Evolutionary conservation across 2,113 vertebrate genomes (phyloP), one percentile per base, ranked within the genome.

Genomic region (Furnarius figulus): DNA sequence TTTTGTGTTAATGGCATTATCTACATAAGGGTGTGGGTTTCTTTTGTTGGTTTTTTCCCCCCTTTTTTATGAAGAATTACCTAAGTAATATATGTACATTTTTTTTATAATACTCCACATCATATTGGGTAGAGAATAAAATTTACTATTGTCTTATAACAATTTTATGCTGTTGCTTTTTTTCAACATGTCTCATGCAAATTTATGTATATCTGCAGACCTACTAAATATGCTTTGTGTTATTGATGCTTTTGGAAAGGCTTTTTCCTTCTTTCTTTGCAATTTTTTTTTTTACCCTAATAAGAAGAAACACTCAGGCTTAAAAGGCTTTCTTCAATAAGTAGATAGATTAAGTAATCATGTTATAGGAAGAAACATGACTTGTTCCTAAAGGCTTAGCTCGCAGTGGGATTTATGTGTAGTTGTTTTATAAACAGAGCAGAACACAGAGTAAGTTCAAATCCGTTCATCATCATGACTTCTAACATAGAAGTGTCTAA

Each of bases 1-100:
- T 46, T 22, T 24, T 52, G 6, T 15, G 10, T 52, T 81, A 56
- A 61, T 73, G 7, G 10, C 5, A 24, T 47, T 71, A 40, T 28
- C 23, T 81, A 23, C 8, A 24, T 19, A 66, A 47, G 8, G 1
- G 28, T 80, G 47, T 47, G 42, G 40, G 40, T 40, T 40, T 40
- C 14, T 40, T 10, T 40, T 40, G 40, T 40, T 40, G 11, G 9
- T 40, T 40, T 40, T 4, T 1, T 4, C 1, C 2, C n/a, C n/a
- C n/a, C n/a, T n/a, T 71, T 65, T 93, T 65, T 10, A 89, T 78
- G n/a, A 59, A 75, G 3, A 82, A 87, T 30, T 82, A 21, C 2
- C 9, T 40, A 31, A 75, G 40, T 7, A 13, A 61, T 33, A 28
- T 6, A 12, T n/a, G 24, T 4, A 2, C 7, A 35, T 37, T 59